These are phyloP conservation scores for Istiophorus platypterus DNA, from an alignment of 2,113 vertebrate species.

Conservation along the genomic window DNA sequence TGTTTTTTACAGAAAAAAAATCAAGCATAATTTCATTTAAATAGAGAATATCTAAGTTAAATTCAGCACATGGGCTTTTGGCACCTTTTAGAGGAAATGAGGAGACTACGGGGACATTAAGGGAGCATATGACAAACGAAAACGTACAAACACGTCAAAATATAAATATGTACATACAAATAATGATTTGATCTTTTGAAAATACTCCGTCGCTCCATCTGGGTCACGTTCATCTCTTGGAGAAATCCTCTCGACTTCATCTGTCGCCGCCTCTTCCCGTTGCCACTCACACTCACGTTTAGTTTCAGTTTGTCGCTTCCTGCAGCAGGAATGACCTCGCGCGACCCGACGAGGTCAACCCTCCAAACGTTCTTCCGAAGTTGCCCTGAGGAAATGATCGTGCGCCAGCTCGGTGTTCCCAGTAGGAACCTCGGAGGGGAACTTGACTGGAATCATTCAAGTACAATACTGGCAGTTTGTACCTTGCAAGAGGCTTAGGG, in stretches of 20 bases:
- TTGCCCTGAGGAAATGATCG: conserved; percentile 43
- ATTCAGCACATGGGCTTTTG: conserved; percentile 63
- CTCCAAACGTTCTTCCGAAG: too few species aligned
- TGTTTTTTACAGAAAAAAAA: conserved; percentile 40
- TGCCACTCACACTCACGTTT: neutral
- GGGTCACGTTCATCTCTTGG: neutral
- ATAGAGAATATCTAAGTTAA: conserved; percentile 33
- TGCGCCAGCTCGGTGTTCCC: conserved; percentile 22
- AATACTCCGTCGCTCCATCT: conserved; percentile 25
- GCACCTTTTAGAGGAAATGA: conserved; percentile 60
- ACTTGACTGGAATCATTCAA: neutral
- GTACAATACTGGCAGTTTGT: neutral
- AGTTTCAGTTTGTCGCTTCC: neutral
- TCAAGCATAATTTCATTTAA: conserved; percentile 27
- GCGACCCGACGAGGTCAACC: too few species aligned
- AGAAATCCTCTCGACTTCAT: neutral
- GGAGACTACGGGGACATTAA: conserved; percentile 26
- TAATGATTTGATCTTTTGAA: conserved; percentile 58
- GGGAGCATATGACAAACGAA: conserved; percentile 24
- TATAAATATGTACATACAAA: conserved; percentile 70
- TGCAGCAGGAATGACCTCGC: neutral
- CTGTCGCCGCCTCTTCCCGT: neutral
- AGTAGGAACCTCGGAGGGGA: neutral
- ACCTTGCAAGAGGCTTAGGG: neutral
- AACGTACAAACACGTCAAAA: conserved; percentile 63